These are phyloP conservation scores for Centropus unirufus DNA, from an alignment of 2,113 vertebrate species.

Conservation along the genomic window DNA sequence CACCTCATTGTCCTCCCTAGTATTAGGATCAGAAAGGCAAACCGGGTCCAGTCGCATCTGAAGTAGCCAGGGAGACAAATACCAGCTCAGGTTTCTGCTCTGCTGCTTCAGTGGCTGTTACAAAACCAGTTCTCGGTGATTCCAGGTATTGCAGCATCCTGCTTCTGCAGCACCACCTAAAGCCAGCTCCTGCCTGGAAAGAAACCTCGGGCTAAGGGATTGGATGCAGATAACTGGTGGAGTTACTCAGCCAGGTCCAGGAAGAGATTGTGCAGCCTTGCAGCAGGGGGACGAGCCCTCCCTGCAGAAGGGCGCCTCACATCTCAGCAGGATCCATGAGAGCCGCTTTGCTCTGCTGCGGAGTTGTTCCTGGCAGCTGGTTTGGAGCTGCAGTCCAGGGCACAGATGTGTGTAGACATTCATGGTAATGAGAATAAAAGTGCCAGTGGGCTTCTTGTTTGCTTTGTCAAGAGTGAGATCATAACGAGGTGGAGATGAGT, in stretches of 20 bases:
- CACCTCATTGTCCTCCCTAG: neutral
- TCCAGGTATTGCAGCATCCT: neutral
- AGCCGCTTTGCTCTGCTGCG: neutral
- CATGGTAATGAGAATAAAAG: fast-evolving
- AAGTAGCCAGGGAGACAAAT: neutral
- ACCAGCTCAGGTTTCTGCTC: neutral
- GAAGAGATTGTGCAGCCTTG: neutral
- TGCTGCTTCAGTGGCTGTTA: neutral
- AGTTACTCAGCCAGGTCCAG: neutral
- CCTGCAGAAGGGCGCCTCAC: fast-evolving
- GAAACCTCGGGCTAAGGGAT: neutral
- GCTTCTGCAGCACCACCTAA: neutral
- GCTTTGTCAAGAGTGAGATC: neutral
- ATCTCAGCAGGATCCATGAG: neutral
- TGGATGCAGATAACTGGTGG: neutral
- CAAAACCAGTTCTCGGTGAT: neutral
- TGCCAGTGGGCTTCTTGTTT: neutral
- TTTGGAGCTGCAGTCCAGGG: neutral
- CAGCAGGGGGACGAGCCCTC: neutral
- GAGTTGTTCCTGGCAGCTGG: neutral
- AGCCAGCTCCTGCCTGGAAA: neutral
- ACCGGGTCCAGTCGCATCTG: neutral
- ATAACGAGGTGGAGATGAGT: neutral
- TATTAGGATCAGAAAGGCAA: neutral
- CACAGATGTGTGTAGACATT: fast-evolving